These are phyloP conservation scores for Cebus imitator DNA, from an alignment of 2,113 vertebrate genomes.

Conservation along the genomic window DNA sequence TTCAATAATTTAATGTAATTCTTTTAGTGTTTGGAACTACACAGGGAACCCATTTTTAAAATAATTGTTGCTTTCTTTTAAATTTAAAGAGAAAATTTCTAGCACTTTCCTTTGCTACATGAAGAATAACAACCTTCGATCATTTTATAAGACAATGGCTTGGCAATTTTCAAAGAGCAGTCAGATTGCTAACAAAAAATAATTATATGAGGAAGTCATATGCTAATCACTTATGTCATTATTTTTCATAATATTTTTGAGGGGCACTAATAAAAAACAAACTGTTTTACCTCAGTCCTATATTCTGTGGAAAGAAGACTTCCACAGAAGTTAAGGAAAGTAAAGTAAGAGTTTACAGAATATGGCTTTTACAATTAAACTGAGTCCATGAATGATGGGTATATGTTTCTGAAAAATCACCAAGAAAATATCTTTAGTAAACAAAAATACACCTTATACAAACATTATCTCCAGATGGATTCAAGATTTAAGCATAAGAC, in stretches of 20 bases:
- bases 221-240: not conserved
- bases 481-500: too few species aligned
- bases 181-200: not conserved
- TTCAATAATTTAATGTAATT: not conserved
- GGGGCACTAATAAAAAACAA: not conserved
- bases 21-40: not conserved
- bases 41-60: not conserved
- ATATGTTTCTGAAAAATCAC: not conserved
- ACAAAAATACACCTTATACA: not conserved
- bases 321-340: not conserved
- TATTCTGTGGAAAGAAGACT: not conserved
- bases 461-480: too few species aligned
- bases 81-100: not conserved
- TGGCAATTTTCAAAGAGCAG: not conserved
- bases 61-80: not conserved
- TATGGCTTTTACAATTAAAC: not conserved
- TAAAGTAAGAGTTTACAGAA: not conserved
- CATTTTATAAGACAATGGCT: not conserved
- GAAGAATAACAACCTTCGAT: not conserved
- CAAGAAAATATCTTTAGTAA: not conserved
- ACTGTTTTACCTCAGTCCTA: not conserved
- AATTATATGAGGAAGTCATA: not conserved
- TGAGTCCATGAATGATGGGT: not conserved
- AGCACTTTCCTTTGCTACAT: not conserved
- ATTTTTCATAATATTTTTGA: not conserved